These are phyloP conservation scores for Tenodera sinensis DNA, from an alignment of 2,888 invertebrate genomes.

Conservation along the genomic window DNA sequence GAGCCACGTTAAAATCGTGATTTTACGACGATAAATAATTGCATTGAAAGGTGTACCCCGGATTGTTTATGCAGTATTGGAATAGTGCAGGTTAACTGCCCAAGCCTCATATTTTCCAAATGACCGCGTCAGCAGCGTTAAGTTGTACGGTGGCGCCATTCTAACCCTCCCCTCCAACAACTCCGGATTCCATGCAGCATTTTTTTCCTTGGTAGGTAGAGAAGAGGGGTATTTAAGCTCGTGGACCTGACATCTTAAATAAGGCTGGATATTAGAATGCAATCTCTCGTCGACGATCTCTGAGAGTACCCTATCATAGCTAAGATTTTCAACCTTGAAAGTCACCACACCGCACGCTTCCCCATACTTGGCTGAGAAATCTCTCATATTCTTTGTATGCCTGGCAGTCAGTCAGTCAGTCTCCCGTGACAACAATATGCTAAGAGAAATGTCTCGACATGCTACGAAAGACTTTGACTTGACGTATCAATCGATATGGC, in stretches of 20 bases:
- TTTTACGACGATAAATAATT: no score
- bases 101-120: neutral
- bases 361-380: neutral
- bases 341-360: neutral
- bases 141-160: neutral
- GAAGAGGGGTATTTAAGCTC: neutral
- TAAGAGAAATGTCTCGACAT: neutral
- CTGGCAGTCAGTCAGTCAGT: neutral
- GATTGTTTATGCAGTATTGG: no score
- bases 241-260: neutral
- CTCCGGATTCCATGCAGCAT: neutral
- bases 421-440: neutral
- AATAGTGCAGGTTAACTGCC: no score
- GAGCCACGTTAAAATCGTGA: no score
- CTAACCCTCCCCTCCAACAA: neutral
- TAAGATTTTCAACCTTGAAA: neutral
- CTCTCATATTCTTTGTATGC: neutral
- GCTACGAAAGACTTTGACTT: no score
- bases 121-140: neutral
- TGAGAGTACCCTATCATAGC: neutral
- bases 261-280: neutral
- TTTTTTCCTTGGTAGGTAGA: neutral
- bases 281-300: neutral
- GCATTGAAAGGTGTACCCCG: no score
- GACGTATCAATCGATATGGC: neutral